Base-by-base conservation (phyloP, 2,113 vertebrate genomes). In the Gila orcuttii region DNA sequence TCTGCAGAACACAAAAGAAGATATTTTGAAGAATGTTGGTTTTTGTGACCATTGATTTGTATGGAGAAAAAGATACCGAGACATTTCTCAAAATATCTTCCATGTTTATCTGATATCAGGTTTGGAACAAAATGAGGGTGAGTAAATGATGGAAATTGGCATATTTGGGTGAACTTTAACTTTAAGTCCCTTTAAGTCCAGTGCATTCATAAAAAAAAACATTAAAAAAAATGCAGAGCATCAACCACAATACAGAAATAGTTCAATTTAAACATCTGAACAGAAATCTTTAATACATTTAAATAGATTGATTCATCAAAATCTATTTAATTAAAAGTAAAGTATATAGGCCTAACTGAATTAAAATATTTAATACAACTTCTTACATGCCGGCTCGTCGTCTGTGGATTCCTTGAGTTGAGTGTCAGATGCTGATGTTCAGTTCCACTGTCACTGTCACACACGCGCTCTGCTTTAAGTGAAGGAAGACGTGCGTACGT, bases 401-500 rank as follows among this genome's bases (percentile, higher is more conserved):
- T 79, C 57, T 73, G 19, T 57, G 21, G 10, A 73, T 71, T 42
- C 33, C 4, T 21, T 71, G 36, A 42, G 42, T 21, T 71, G 36
- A 42, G 42, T 76, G 25, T 31, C 25, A 59, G 77, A 33, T 79
- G 23, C 47, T 81, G 23, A 52, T 73, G 68, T 45, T 69, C 45
- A 64, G 36, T 28, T 39, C 47, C 77, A 23, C 77, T 60, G 11
- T 36, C 64, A 33, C 23, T 55, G 47, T 79, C 60, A 42, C 47
- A 59, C 81, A 23, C 17, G 3, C 23, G 50, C n/a, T 19, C 31
- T 62, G 50, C 84, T 62, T 19, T 6, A 33, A 68, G 68, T 66
- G 42, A 11, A 25, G 36, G n/a, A 39, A 62, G 11, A 45, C 23
- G 42, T 55, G 47, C 50, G 45, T 25, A 31, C 45, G 86, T 86